phyloP scores from a whole-genome alignment of 1,140 invertebrate species.

The Drosophila bipectinata region DNA sequence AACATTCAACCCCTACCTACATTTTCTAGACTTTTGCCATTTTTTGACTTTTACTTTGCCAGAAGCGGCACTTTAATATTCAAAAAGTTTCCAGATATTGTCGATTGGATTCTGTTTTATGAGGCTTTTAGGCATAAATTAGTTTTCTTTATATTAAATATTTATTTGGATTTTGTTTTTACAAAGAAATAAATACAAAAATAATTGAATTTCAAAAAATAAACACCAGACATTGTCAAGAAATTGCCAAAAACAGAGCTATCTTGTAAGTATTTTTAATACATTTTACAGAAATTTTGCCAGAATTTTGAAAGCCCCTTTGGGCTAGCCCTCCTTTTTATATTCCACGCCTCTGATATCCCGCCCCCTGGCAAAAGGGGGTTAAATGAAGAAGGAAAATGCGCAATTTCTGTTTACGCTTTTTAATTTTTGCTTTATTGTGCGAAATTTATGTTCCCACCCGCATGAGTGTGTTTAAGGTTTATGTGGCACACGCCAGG shows the following conservation, averaged over 20 bases:
- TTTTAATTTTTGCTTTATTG: slow-evolving; percentile 83
- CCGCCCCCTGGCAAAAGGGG: not conserved
- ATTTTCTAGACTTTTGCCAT: slow-evolving; percentile 10
- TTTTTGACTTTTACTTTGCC: slow-evolving; percentile 12
- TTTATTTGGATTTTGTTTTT: not conserved
- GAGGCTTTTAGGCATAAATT: slow-evolving; percentile 14
- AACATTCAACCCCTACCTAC: not conserved
- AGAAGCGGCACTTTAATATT: slow-evolving; percentile 24
- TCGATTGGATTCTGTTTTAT: slow-evolving; percentile 14
- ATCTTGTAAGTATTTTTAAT: not conserved
- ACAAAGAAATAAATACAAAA: not conserved
- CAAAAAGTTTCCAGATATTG: slow-evolving; percentile 6
- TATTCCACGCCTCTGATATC: not conserved
- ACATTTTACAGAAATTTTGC: not conserved
- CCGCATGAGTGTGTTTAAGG: slow-evolving; percentile 9
- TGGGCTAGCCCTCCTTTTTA: not conserved
- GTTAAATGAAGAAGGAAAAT: slow-evolving; percentile 6
- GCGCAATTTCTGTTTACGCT: slow-evolving; percentile 72
- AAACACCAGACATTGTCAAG: not conserved
- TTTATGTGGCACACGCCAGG: slow-evolving; percentile 37
- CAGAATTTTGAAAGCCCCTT: not conserved
- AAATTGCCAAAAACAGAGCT: not conserved
- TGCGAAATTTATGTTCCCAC: slow-evolving; percentile 69
- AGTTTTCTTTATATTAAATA: not conserved
- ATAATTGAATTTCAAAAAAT: not conserved